A percentile compares a stretch with the other conserved stretches of the same genome.
These are phyloP conservation scores for Homarus gammarus DNA, from an alignment of 2,888 invertebrate genomes.

Conservation along the genomic window DNA sequence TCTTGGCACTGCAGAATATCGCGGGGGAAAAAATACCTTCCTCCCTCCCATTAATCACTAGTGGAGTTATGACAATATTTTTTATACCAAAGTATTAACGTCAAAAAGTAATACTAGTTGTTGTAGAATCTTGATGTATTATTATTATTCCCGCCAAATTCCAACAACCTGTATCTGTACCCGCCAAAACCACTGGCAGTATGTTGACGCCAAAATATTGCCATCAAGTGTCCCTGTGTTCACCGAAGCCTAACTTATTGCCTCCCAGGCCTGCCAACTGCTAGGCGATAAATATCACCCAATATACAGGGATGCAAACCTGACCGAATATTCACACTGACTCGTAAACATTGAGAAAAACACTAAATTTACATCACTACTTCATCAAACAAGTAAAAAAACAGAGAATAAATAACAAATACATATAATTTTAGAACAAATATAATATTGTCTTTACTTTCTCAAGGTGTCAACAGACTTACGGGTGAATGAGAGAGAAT, in stretches of 20 bases:
- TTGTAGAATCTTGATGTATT: background rate
- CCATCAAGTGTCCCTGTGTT: conserved; percentile 24
- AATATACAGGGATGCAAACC: background rate
- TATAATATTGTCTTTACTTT: no score
- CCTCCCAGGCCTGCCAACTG: conserved; percentile 13
- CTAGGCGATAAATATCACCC: conserved; percentile 1
- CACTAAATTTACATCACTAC: no score
- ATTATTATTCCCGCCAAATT: background rate
- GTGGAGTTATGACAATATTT: background rate
- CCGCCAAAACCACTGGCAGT: conserved; percentile 18
- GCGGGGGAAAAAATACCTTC: background rate
- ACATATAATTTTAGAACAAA: no score
- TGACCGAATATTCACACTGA: background rate
- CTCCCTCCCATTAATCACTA: background rate
- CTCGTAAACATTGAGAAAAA: background rate
- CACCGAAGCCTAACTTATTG: conserved; percentile 32
- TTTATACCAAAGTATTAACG: background rate
- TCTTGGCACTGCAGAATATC: background rate
- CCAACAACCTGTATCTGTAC: background rate
- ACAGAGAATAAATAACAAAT: no score
- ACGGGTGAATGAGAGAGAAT: no score
- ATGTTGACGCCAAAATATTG: conserved; percentile 33
- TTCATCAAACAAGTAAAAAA: no score
- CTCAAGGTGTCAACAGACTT: no score
- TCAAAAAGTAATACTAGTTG: background rate